Percentiles rank a stretch among this genome's conserved stretches.
These are phyloP conservation scores for Ormyrus thymus DNA, from an alignment of 2,888 invertebrate genomes.

Conservation along the genomic window DNA sequence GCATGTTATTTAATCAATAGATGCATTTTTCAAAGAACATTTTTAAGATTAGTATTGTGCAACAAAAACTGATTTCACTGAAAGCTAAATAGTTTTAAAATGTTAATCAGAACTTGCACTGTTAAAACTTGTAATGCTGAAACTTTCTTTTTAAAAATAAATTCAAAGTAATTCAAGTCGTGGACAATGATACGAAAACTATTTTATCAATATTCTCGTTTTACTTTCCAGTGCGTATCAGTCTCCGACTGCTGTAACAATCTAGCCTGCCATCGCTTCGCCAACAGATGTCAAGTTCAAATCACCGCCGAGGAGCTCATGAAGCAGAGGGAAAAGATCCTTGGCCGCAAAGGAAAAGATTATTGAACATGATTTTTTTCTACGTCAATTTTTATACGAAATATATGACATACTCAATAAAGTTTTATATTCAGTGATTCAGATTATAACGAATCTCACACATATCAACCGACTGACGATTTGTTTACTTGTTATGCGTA, in stretches of 20 bases:
- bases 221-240: slow-evolving; percentile 61
- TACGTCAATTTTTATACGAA: not conserved
- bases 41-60: too few species aligned
- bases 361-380: slow-evolving; percentile 45
- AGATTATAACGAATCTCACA: slow-evolving; percentile 12
- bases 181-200: not conserved
- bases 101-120: too few species aligned
- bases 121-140: too few species aligned
- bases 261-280: slow-evolving; percentile 64
- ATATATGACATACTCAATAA: not conserved
- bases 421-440: not conserved
- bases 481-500: slow-evolving; percentile 5
- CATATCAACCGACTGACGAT: slow-evolving; percentile 31
- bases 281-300: slow-evolving; percentile 69
- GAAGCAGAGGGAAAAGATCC: slow-evolving; percentile 66
- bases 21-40: not conserved
- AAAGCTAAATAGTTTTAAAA: too few species aligned
- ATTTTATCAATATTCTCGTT: not conserved
- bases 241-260: slow-evolving; percentile 61
- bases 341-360: slow-evolving; percentile 62
- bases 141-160: too few species aligned
- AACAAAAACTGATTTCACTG: too few species aligned
- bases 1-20: not conserved
- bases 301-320: slow-evolving; percentile 67
- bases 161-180: too few species aligned